Percentiles rank a stretch among this genome's conserved stretches.
These are phyloP conservation scores for Heliothis virescens DNA, from an alignment of 1,140 invertebrate species.

Conservation along the genomic window DNA sequence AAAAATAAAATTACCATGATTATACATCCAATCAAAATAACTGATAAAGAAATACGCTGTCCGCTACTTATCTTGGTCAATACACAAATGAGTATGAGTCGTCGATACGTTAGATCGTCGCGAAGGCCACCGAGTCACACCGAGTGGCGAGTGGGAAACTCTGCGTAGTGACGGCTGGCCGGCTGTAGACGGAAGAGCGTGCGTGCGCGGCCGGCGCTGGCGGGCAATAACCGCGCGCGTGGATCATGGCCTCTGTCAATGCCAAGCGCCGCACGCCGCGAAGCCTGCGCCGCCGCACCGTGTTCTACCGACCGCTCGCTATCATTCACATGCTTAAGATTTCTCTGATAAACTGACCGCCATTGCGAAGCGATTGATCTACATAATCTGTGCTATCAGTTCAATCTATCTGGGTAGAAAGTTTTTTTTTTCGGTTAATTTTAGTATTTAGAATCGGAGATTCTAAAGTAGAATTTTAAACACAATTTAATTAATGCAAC, in stretches of 20 bases:
- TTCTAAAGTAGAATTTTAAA: too few species aligned
- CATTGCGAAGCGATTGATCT: not conserved
- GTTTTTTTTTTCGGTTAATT: too few species aligned
- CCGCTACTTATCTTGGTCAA: slow-evolving; percentile 11
- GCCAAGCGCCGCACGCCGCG: slow-evolving; percentile 63
- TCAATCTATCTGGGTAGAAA: not conserved
- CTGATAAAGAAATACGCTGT: not conserved
- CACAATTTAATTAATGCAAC: too few species aligned
- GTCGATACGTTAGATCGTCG: slow-evolving; percentile 32
- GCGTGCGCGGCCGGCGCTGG: slow-evolving; percentile 48
- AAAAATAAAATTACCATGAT: not conserved
- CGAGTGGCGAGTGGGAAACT: slow-evolving; percentile 52
- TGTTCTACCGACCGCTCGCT: slow-evolving; percentile 6
- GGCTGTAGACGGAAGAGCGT: slow-evolving; percentile 44
- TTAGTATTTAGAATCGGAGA: too few species aligned
- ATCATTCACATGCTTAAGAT: slow-evolving; percentile 66
- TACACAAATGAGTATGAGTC: slow-evolving; percentile 26
- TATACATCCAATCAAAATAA: not conserved
- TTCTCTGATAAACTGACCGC: slow-evolving; percentile 14
- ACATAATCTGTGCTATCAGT: not conserved
- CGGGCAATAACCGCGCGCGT: slow-evolving; percentile 80
- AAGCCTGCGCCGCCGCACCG: slow-evolving; percentile 48
- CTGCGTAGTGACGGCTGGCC: slow-evolving; percentile 27
- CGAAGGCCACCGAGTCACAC: slow-evolving; percentile 62
- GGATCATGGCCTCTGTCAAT: slow-evolving; percentile 82